These are phyloP conservation scores for Setophaga petechia DNA, from an alignment of 2,113 vertebrate species.

Conservation along the genomic window DNA sequence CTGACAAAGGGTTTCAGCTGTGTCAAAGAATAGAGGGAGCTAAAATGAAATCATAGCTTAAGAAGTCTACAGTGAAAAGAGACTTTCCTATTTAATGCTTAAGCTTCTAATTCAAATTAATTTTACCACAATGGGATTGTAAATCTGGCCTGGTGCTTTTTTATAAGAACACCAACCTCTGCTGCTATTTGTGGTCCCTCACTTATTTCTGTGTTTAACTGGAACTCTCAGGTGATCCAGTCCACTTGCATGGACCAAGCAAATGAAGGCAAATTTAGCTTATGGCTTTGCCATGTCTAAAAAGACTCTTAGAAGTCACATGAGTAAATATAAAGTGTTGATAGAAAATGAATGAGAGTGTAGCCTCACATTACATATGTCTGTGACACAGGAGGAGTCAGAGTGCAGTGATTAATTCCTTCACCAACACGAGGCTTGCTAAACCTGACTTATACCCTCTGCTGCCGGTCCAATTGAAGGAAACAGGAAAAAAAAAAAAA, in stretches of 20 bases:
- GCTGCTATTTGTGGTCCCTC: background rate
- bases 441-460: background rate
- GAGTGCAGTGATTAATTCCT: background rate
- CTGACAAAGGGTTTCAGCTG: background rate
- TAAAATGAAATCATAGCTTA: background rate
- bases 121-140: background rate
- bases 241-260: accelerated
- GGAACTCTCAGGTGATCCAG: background rate
- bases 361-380: background rate
- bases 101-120: background rate
- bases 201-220: background rate
- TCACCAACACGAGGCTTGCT: background rate
- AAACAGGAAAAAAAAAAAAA: background rate
- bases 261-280: background rate
- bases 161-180: background rate
- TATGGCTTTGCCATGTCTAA: background rate
- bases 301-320: background rate
- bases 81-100: background rate
- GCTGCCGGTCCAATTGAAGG: background rate
- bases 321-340: background rate
- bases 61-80: background rate
- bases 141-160: background rate
- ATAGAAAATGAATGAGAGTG: background rate
- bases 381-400: background rate
- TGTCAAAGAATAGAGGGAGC: background rate